These are phyloP conservation scores for Lasioglossum pauxillum DNA, from an alignment of 2,888 invertebrate species.

Conservation along the genomic window DNA sequence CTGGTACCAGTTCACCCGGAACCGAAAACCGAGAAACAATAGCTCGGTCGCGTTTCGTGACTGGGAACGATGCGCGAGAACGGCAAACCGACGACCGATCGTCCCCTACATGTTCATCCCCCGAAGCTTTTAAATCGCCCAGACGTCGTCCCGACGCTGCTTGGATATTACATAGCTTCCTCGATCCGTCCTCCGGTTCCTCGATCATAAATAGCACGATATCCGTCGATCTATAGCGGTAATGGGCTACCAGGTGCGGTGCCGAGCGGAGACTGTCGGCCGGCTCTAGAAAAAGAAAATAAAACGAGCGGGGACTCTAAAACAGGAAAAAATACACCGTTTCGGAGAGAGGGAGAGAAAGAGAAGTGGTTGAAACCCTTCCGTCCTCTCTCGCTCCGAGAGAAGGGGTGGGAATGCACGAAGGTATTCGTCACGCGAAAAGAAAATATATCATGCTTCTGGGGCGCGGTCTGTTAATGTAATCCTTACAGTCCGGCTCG, in stretches of 20 bases:
- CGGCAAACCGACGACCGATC: slow-evolving; percentile 17
- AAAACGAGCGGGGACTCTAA: not conserved
- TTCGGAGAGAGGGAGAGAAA: not conserved
- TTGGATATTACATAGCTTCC: slow-evolving; percentile 65
- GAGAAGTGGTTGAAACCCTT: slow-evolving; percentile 6
- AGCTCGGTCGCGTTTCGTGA: slow-evolving; percentile 40
- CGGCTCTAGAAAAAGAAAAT: not conserved
- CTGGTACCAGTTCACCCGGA: slow-evolving; percentile 8
- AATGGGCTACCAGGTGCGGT: slow-evolving; percentile 41
- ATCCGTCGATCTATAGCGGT: slow-evolving; percentile 56
- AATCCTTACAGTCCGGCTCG: slow-evolving; percentile 38
- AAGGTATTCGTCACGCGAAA: slow-evolving; percentile 67
- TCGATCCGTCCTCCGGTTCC: slow-evolving; percentile 40
- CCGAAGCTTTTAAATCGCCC: slow-evolving; percentile 62
- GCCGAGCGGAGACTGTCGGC: slow-evolving; percentile 35
- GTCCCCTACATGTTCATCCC: slow-evolving; percentile 23
- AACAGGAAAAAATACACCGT: not conserved
- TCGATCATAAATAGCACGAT: slow-evolving; percentile 70
- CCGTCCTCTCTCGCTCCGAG: not conserved
- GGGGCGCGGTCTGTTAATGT: slow-evolving; percentile 53
- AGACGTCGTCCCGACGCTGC: slow-evolving; percentile 64
- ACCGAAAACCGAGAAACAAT: slow-evolving; percentile 30
- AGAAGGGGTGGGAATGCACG: slow-evolving; percentile 18
- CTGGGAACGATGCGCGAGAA: slow-evolving; percentile 26
- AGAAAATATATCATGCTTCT: slow-evolving; percentile 62